Evolutionary conservation across 1,140 invertebrate species (phyloP).

Genomic region (Drosophila asahinai): DNA sequence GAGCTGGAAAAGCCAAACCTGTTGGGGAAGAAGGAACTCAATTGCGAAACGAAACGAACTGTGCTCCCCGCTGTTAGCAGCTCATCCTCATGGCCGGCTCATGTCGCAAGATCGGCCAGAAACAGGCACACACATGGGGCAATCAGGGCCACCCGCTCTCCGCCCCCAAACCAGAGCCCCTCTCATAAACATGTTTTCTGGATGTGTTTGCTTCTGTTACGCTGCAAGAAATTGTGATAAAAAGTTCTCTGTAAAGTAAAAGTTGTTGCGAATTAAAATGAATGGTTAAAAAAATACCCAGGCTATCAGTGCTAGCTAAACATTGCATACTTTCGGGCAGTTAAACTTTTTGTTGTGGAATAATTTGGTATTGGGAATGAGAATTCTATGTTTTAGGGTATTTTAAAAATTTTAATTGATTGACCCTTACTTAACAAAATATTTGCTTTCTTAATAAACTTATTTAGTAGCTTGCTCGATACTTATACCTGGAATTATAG

Average conservation of each 20-base stretch:
- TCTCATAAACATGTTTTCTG: constrained; percentile 43
- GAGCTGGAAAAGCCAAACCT: constrained; percentile 42
- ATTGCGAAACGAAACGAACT: constrained; percentile 48
- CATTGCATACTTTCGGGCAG: too few species aligned
- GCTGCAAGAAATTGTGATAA: not conserved
- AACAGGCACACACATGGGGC: constrained; percentile 45
- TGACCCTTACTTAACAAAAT: too few species aligned
- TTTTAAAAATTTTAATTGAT: too few species aligned
- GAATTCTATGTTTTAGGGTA: too few species aligned
- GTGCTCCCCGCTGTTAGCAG: constrained; percentile 37
- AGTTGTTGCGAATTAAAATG: not conserved
- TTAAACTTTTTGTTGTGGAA: too few species aligned
- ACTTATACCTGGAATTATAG: too few species aligned
- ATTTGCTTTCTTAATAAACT: too few species aligned
- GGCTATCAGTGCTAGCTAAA: too few species aligned
- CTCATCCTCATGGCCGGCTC: constrained; percentile 23
- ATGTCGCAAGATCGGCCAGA: constrained; percentile 51
- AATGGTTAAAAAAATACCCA: too few species aligned
- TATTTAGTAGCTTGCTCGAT: too few species aligned
- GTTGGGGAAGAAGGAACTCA: constrained; percentile 50
- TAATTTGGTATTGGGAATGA: too few species aligned
- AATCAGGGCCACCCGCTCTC: constrained; percentile 15
- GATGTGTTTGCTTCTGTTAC: constrained; percentile 36
- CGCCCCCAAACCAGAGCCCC: constrained; percentile 7
- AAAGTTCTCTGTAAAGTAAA: not conserved